Conservation (phyloP, 1,140 invertebrate species). For the Bombus waltoni region DNA sequence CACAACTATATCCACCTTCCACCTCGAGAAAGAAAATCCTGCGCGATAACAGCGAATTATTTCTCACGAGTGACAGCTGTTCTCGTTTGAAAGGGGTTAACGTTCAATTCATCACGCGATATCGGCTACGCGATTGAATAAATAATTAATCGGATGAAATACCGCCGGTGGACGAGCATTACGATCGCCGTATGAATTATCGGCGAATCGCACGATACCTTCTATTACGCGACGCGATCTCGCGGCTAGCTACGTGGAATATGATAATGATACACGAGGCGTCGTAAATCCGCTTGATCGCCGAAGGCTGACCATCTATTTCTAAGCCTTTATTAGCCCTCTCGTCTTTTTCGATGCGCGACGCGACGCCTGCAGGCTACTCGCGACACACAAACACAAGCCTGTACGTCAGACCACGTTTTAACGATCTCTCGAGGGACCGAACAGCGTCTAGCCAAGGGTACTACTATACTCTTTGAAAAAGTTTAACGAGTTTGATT, state of each 20-base stretch:
- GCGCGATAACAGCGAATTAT: background rate
- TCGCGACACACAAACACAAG: background rate
- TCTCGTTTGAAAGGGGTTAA: background rate
- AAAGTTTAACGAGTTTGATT: constrained; percentile 11
- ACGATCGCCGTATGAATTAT: constrained; percentile 24
- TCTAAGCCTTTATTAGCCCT: constrained; percentile 35
- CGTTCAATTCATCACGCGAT: background rate
- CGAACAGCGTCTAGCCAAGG: background rate
- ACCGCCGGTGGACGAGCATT: background rate
- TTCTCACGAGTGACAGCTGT: background rate
- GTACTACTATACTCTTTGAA: background rate
- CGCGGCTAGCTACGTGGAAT: constrained; percentile 10
- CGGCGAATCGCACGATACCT: constrained; percentile 20
- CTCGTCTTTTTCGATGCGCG: background rate
- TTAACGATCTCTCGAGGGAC: background rate
- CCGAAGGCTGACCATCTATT: constrained; percentile 24
- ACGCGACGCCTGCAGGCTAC: constrained; percentile 5
- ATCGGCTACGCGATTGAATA: background rate
- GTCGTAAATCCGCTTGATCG: constrained; percentile 35
- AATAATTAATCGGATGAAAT: constrained; percentile 16
- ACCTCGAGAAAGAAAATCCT: no score
- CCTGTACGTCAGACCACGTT: background rate
- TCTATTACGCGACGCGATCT: constrained; percentile 34
- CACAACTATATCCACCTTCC: no score
- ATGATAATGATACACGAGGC: constrained; percentile 45